Base-by-base conservation (phyloP, 2,888 invertebrate species). In the Herminia tarsipennalis region DNA sequence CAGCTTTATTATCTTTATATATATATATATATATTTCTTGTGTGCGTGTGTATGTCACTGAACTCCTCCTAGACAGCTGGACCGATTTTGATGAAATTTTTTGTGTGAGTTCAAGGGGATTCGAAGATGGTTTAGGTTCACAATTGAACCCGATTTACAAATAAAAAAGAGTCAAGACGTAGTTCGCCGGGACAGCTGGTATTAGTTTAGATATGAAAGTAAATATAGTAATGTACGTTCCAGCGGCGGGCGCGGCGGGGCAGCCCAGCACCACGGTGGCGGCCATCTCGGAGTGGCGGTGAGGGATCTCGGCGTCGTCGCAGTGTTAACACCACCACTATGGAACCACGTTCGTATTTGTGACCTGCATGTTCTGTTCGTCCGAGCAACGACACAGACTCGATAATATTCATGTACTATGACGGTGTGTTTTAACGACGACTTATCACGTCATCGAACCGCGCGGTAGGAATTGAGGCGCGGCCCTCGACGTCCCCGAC, bases 201-300 rank as follows among this genome's bases (percentile, higher is more conserved):
- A n/a, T n/a, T n/a, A n/a, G n/a, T n/a, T n/a, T n/a, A n/a, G n/a
- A n/a, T n/a, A n/a, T n/a, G n/a, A n/a, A n/a, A n/a, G n/a, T n/a
- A n/a, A n/a, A n/a, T n/a, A n/a, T n/a, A n/a, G n/a, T n/a, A n/a
- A n/a, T n/a, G n/a, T n/a, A n/a, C n/a, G n/a, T n/a, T n/a, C n/a
- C n/a, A n/a, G n/a, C n/a, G n/a, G n/a, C 83, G 38, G 89, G 84
- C 48, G 78, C 81, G 54, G 83, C 84, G 67, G 93, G 92, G 38
- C 92, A 93, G 78, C 93, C 94, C 54, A 93, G 93, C 76, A 93
- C 93, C 70, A 87, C 92, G 66, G 90, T 88, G 86, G 88, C 91
- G 64, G 92, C 90, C 80, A 86, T 87, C 81, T 83, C 90, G 56
- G 92, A 93, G 86, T 93, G 93, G 90, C 93, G 93, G 87, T 91